Percentiles rank a stretch among this genome's conserved stretches.
These are phyloP conservation scores for Cichlasoma orientale DNA, from an alignment of 2,797 vertebrate genomes.

Conservation along the genomic window DNA sequence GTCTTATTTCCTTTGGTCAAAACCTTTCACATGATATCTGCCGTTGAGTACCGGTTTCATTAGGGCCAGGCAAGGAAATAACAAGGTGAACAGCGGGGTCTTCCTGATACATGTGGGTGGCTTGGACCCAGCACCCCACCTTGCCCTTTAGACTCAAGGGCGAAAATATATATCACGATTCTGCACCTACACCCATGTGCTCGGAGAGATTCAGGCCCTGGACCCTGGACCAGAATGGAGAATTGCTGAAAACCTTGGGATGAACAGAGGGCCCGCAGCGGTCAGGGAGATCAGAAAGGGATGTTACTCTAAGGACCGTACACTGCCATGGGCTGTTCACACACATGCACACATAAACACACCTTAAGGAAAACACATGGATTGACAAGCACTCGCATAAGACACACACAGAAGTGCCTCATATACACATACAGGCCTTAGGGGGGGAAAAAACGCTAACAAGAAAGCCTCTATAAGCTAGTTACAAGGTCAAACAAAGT, in stretches of 20 bases:
- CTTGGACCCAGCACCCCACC: constrained; percentile 30
- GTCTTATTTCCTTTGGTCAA: constrained; percentile 19
- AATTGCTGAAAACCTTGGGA: constrained; percentile 25
- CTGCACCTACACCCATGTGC: neutral
- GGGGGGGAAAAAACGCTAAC: neutral
- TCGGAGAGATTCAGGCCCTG: constrained; percentile 18
- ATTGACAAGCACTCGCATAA: constrained; percentile 23
- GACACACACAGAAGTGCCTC: constrained; percentile 3
- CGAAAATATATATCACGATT: constrained; percentile 24
- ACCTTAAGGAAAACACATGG: constrained; percentile 39
- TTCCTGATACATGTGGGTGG: constrained; percentile 47
- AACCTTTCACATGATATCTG: constrained; percentile 29
- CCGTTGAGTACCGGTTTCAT: constrained; percentile 24
- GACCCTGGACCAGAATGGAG: constrained; percentile 48
- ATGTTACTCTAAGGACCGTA: constrained; percentile 49
- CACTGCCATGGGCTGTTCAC: constrained; percentile 53
- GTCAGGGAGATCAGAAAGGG: constrained; percentile 59
- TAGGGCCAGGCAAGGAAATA: constrained; percentile 20
- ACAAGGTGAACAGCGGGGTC: constrained; percentile 15
- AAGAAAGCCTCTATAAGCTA: constrained; percentile 52
- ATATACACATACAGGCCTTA: constrained; percentile 28
- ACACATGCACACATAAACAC: constrained; percentile 42
- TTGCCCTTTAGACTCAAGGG: constrained; percentile 43
- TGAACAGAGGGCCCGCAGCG: constrained; percentile 58
- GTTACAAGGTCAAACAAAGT: constrained; percentile 56